These are phyloP conservation scores for Pseudomyrmex sp. DNA, from an alignment of 1,140 invertebrate genomes.

Conservation along the genomic window DNA sequence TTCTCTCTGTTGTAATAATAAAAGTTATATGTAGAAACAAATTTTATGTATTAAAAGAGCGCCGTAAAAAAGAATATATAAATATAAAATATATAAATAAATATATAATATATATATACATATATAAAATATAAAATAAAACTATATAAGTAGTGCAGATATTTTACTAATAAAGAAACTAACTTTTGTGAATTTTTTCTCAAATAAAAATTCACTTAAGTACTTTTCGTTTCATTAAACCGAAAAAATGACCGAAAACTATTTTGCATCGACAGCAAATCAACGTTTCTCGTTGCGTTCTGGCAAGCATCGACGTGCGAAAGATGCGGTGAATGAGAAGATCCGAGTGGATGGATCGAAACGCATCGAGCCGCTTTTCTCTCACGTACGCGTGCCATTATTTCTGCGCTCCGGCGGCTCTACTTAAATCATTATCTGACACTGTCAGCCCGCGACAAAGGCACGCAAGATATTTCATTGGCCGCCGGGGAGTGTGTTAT, in stretches of 20 bases:
- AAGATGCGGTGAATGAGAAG: neutral
- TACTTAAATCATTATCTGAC: constrained; percentile 58
- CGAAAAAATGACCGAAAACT: too few relatives aligned
- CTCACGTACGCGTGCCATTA: constrained; percentile 30
- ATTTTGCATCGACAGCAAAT: neutral
- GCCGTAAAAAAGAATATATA: neutral
- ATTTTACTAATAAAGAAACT: too few relatives aligned
- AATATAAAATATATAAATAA: constrained; percentile 1
- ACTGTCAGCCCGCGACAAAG: constrained; percentile 5
- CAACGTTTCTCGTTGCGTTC: neutral
- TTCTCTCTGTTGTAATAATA: neutral
- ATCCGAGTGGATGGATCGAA: neutral
- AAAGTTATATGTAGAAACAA: constrained; percentile 1
- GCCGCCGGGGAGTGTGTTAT: constrained; percentile 15
- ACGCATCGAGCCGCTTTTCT: constrained; percentile 39
- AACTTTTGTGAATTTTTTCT: too few relatives aligned
- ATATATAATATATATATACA: too few relatives aligned
- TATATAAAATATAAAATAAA: too few relatives aligned
- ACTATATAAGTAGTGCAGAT: too few relatives aligned
- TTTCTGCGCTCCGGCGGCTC: constrained; percentile 30
- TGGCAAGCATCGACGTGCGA: neutral
- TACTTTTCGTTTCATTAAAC: too few relatives aligned
- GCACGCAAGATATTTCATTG: constrained; percentile 30
- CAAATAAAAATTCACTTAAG: too few relatives aligned
- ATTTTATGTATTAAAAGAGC: neutral